These are phyloP conservation scores for Amphibalanus amphitrite DNA, from an alignment of 1,140 invertebrate species.

Conservation along the genomic window DNA sequence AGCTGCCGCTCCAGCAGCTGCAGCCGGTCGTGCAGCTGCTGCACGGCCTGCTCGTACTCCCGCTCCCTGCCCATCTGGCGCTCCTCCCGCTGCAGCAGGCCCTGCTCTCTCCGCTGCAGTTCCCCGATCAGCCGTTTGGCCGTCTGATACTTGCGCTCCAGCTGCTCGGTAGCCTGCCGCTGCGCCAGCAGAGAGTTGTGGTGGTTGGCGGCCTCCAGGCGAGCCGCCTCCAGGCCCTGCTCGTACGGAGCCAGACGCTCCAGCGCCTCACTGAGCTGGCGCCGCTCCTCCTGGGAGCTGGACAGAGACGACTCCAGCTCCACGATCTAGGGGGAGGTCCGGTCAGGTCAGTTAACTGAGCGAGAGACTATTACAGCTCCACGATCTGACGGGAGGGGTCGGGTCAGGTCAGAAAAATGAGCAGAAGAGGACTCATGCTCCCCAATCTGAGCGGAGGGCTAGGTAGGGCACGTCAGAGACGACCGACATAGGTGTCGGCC, in stretches of 20 bases:
- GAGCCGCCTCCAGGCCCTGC: conserved; percentile 38
- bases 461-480: no score
- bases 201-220: conserved; percentile 49
- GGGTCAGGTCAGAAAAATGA: no score
- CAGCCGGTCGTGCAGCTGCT: conserved; percentile 6
- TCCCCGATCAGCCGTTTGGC: conserved; percentile 65
- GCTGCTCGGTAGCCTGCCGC: conserved; percentile 34
- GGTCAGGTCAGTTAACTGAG: no score
- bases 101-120: conserved; percentile 54
- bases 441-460: no score
- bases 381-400: no score
- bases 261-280: conserved; percentile 52
- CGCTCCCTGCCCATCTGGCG: conserved; percentile 66
- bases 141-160: conserved; percentile 81
- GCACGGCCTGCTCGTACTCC: conserved; percentile 52
- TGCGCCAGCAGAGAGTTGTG: conserved; percentile 54
- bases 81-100: conserved; percentile 54
- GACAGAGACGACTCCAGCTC: conserved; percentile 57
- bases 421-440: no score
- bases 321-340: conserved; percentile 41
- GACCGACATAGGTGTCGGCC: no score
- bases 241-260: conserved; percentile 49
- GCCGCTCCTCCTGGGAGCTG: conserved; percentile 45
- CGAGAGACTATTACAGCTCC: no score
- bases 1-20: conserved; percentile 46